Conservation (phyloP, 2,113 vertebrate genomes). For the Corydoras maculifer region DNA sequence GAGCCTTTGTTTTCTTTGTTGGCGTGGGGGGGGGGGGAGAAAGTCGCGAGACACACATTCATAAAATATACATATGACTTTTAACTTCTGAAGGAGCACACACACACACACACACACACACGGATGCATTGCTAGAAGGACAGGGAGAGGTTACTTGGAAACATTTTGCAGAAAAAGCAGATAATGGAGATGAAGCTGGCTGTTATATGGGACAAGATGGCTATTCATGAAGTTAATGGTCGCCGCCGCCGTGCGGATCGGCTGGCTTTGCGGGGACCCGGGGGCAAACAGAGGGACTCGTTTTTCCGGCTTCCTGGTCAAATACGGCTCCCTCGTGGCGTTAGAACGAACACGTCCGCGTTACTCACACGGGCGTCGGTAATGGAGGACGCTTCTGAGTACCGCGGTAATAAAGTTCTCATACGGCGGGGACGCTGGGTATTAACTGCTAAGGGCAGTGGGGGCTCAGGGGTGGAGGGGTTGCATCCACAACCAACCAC, state of each 20-base stretch:
- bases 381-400: too few species aligned
- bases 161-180: slow-evolving; percentile 2
- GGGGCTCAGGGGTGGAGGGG: too few species aligned
- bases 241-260: neutral
- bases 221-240: neutral
- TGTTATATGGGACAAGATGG: neutral
- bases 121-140: slow-evolving; percentile 62
- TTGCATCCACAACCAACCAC: too few species aligned
- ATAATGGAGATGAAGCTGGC: slow-evolving; percentile 33
- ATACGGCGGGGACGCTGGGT: too few species aligned
- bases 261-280: neutral
- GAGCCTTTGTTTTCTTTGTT: slow-evolving; percentile 75
- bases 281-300: too few species aligned
- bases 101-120: slow-evolving; percentile 49
- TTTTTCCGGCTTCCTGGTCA: too few species aligned
- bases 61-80: slow-evolving; percentile 73
- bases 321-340: too few species aligned
- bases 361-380: too few species aligned
- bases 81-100: slow-evolving; percentile 69
- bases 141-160: slow-evolving; percentile 56
- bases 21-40: slow-evolving; percentile 55
- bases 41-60: slow-evolving; percentile 93
- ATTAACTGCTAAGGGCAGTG: too few species aligned
- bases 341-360: too few species aligned
- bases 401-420: too few species aligned